Evolutionary conservation across 1,140 invertebrate genomes (phyloP).

Genomic region (Nasonia giraulti): DNA sequence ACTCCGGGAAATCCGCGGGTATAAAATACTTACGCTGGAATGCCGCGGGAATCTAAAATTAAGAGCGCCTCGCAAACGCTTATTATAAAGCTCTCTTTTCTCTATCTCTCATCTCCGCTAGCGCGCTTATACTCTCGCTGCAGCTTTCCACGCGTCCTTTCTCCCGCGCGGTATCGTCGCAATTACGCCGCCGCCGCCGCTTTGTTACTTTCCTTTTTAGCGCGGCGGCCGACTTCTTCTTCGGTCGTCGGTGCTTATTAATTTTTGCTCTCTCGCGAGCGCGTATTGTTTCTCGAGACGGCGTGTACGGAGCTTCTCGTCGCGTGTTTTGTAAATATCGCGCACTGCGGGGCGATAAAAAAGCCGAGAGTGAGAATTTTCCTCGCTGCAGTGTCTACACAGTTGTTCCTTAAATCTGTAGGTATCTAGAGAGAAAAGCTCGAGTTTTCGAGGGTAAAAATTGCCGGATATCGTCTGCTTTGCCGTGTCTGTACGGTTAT

Average conservation of each 20-base stretch:
- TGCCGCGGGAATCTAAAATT: slow-evolving; percentile 59
- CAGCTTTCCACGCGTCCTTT: slow-evolving; percentile 28
- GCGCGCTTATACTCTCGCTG: too few relatives aligned
- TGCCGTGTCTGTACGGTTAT: not conserved
- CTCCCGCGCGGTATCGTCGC: too few relatives aligned
- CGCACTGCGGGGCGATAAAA: not conserved
- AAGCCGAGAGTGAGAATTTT: not conserved
- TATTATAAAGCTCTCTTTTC: slow-evolving; percentile 15
- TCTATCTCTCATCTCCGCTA: not conserved
- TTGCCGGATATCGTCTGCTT: not conserved
- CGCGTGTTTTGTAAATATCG: not conserved
- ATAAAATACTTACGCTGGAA: too few relatives aligned
- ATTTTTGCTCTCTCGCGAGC: slow-evolving; percentile 30
- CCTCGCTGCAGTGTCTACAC: not conserved
- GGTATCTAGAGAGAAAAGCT: not conserved
- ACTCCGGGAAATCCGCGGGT: too few relatives aligned
- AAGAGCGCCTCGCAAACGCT: slow-evolving; percentile 55
- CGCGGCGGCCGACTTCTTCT: not conserved
- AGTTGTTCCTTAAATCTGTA: slow-evolving; percentile 4
- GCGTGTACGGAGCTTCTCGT: not conserved
- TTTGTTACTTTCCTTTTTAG: slow-evolving; percentile 42
- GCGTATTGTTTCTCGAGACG: slow-evolving; percentile 2
- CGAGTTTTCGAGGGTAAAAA: not conserved
- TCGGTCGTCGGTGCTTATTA: slow-evolving; percentile 31
- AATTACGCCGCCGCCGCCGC: slow-evolving; percentile 46